Conservation (phyloP, 2,113 vertebrate species). For the Shinisaurus crocodilurus region DNA sequence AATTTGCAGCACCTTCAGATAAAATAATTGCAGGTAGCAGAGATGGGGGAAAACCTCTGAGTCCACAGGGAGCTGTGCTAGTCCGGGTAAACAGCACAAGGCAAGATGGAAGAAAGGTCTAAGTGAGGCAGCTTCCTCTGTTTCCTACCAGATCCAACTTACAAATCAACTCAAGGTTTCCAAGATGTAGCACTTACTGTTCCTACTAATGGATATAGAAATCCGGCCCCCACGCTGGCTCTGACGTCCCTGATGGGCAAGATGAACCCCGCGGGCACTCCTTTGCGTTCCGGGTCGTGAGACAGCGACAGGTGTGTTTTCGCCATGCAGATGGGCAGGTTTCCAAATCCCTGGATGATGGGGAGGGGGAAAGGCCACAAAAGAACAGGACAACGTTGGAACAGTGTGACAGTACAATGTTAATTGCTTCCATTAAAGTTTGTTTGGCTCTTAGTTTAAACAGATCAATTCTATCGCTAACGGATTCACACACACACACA, state of each 20-base stretch:
- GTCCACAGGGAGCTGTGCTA: too few relatives aligned
- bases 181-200: constrained; percentile 79
- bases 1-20: too few relatives aligned
- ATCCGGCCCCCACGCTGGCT: constrained; percentile 94
- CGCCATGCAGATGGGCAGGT: constrained; percentile 97
- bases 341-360: constrained; percentile 88
- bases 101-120: too few relatives aligned
- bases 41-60: neutral
- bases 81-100: too few relatives aligned
- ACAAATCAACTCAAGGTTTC: neutral
- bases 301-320: constrained; percentile 97
- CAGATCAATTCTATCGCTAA: neutral
- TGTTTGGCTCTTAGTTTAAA: constrained; percentile 29
- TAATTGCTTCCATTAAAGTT: constrained; percentile 7
- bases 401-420: neutral
- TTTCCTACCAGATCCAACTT: neutral
- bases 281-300: constrained; percentile 94
- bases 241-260: constrained; percentile 95
- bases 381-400: neutral
- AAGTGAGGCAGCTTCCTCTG: neutral
- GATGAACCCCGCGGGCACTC: constrained; percentile 90
- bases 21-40: neutral
- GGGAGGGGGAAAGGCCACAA: neutral
- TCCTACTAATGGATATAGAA: constrained; percentile 94
- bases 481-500: neutral